Base-by-base conservation (phyloP, 2,797 vertebrate species). In the Crocidura indochinensis region DNA sequence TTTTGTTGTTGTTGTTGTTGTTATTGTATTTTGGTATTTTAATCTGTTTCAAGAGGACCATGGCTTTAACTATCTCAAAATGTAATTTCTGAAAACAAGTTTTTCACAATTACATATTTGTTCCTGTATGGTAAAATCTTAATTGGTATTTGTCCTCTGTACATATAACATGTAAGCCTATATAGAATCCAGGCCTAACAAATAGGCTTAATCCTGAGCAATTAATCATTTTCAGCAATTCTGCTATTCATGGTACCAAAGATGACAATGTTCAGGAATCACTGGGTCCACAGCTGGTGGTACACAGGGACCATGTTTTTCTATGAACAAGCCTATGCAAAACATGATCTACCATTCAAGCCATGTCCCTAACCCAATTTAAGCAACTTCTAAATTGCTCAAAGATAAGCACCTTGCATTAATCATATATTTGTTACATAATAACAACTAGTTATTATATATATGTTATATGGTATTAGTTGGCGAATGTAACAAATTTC, bases 21-120 rank as follows among this genome's bases (percentile, higher is more conserved):
- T 38, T 38, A 38, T 38, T 38, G 38, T 14, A 26, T 31, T 71
- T 93, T 93, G 81, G 15, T 83, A 88, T 89, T 86, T 88, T 80
- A 80, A 88, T 91, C 64, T 67, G 46, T 19, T 81, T 86, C 12
- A 53, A 27, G 68, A 87, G 53, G 73, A 65, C 6, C 27, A 68
- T 64, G 26, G 11, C 49, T n/a, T 22, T 92, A 68, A 60, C 60
- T 84, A 81, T 78, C 67, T 44, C 72, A 65, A 26, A 22, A 89
- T 26, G 56, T 69, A 85, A 74, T 82, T 88, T 75, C 62, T 65
- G 77, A 78, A 84, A 84, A 94, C 2, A 75, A 72, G 12, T 74
- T 91, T 93, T 29, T 24, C 62, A 31, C 22, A 91, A 29, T 44
- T 87, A 6, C 7, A 65, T 85, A 29, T 77, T 60, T 87, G 79